Evolutionary conservation across 1,140 invertebrate genomes (phyloP).

Genomic region (Bursaphelenchus mucronatus): DNA sequence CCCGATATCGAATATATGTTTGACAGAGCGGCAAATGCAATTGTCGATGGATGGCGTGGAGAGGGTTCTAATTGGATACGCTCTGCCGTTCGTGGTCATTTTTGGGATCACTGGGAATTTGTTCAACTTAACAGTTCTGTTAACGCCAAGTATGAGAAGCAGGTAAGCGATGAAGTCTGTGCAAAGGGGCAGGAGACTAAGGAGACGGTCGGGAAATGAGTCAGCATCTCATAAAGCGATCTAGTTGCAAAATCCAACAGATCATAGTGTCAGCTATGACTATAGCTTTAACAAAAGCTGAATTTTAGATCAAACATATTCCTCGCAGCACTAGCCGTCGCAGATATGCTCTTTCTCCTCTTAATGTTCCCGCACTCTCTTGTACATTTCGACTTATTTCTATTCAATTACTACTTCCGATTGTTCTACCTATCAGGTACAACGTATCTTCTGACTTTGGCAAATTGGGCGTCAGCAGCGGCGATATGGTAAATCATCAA

Average conservation of each 20-base stretch:
- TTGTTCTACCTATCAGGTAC: constrained; percentile 19
- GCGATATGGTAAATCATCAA: constrained; percentile 23
- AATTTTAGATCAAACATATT: constrained; percentile 20
- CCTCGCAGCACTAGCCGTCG: constrained; percentile 19
- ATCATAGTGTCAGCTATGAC: too few species aligned
- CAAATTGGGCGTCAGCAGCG: constrained; percentile 23
- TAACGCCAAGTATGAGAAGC: constrained; percentile 26
- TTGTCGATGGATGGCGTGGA: constrained; percentile 3
- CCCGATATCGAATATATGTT: not conserved
- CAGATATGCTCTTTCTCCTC: constrained; percentile 23
- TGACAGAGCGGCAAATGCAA: constrained; percentile 8
- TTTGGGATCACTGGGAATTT: constrained; percentile 28
- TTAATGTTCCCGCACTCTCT: constrained; percentile 26
- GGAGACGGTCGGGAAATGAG: too few species aligned
- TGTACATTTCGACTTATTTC: constrained; percentile 12
- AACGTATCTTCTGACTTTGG: constrained; percentile 6
- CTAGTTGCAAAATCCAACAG: too few species aligned
- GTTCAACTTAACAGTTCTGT: constrained; percentile 25
- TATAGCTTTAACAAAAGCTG: too few species aligned
- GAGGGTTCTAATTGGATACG: constrained; percentile 17
- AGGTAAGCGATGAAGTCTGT: not conserved
- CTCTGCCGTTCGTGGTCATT: constrained; percentile 18
- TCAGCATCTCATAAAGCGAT: too few species aligned
- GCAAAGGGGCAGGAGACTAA: too few species aligned
- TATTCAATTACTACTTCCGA: constrained; percentile 18